phyloP scores from a whole-genome alignment of 2,888 invertebrate species.

The Furcula furcula region DNA sequence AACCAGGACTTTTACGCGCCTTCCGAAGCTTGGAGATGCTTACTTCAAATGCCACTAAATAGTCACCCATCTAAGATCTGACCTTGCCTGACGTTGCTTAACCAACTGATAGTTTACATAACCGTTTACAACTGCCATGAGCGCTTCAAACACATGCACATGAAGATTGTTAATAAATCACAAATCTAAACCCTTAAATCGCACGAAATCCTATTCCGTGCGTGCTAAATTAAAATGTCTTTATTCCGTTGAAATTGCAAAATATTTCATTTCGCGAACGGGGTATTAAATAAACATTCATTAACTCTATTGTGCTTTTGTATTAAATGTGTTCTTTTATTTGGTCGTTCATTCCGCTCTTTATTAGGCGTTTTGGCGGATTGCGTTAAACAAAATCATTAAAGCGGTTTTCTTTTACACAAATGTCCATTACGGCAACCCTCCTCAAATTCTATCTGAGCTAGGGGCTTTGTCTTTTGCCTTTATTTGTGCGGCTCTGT shows the following conservation, averaged over 20 bases:
- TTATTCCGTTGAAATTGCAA: background rate
- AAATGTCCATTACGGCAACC: conserved; percentile 59
- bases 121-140: too few species aligned
- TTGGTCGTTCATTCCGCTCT: conserved; percentile 30
- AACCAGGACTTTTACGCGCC: too few species aligned
- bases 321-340: conserved; percentile 33
- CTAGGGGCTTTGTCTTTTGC: conserved; percentile 43
- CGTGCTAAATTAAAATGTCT: background rate
- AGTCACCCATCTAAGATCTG: too few species aligned
- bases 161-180: too few species aligned
- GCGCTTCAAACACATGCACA: too few species aligned
- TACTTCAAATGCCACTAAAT: too few species aligned
- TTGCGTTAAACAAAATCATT: conserved; percentile 43
- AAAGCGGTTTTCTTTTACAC: conserved; percentile 51
- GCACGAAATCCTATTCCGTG: too few species aligned
- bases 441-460: conserved; percentile 57
- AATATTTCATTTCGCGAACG: conserved; percentile 9
- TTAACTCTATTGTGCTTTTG: conserved; percentile 26
- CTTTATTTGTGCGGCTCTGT: conserved; percentile 34
- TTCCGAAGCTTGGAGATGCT: too few species aligned
- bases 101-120: too few species aligned
- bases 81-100: too few species aligned
- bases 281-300: conserved; percentile 26
- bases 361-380: conserved; percentile 29
- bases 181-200: too few species aligned